phyloP scores from a whole-genome alignment of 1,140 invertebrate genomes.

The Pissodes strobi region DNA sequence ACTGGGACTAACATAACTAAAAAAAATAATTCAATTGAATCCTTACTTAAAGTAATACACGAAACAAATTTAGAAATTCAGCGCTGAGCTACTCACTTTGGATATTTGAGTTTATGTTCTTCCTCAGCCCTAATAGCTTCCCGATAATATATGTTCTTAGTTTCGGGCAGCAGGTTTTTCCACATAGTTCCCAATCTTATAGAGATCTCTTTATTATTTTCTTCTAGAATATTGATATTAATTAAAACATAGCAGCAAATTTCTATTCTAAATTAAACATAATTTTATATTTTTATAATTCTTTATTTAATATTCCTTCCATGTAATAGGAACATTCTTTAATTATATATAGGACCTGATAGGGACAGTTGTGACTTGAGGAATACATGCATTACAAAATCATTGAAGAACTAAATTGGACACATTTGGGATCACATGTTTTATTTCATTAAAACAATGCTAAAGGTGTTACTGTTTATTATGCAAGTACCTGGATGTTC shows the following conservation, averaged over 20 bases:
- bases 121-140: slow-evolving; percentile 55
- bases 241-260: slow-evolving; percentile 18
- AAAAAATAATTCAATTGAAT: slow-evolving; percentile 1
- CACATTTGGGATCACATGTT: too few relatives aligned
- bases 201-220: slow-evolving; percentile 61
- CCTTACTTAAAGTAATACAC: too few relatives aligned
- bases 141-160: slow-evolving; percentile 57
- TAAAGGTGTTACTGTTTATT: slow-evolving; percentile 39
- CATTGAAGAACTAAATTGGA: too few relatives aligned
- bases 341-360: too few relatives aligned
- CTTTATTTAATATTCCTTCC: too few relatives aligned
- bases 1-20: slow-evolving; percentile 1
- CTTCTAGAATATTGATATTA: slow-evolving; percentile 46
- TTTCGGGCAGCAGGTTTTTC: slow-evolving; percentile 56
- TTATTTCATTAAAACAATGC: too few relatives aligned
- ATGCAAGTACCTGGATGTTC: slow-evolving; percentile 55
- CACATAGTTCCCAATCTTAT: slow-evolving; percentile 59
- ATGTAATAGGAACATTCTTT: too few relatives aligned
- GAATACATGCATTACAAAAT: too few relatives aligned
- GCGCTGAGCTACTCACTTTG: slow-evolving; percentile 48
- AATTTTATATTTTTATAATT: too few relatives aligned
- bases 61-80: too few relatives aligned
- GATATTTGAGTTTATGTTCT: slow-evolving; percentile 60
- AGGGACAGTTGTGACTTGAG: too few relatives aligned
- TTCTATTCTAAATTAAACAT: too few relatives aligned